Percentiles rank a stretch among this genome's conserved stretches.
phyloP scores from a whole-genome alignment of 2,888 invertebrate species.

The Orgyia antiqua region DNA sequence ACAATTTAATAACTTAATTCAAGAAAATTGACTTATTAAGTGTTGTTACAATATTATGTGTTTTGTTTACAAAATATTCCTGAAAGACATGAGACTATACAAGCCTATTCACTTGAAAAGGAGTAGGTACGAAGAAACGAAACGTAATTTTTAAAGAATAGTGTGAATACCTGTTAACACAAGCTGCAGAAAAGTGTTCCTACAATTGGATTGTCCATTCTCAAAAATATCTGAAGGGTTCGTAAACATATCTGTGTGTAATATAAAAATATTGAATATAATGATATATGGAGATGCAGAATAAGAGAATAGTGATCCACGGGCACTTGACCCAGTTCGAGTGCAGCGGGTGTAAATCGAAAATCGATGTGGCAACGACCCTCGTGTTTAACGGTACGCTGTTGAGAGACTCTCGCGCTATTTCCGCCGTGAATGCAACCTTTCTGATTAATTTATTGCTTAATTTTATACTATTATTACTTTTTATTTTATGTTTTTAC shows the following conservation, averaged over 20 bases:
- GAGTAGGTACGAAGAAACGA: too few relatives aligned
- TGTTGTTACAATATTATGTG: background rate
- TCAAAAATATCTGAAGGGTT: too few relatives aligned
- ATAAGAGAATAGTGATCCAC: conserved; percentile 36
- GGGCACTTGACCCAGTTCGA: conserved; percentile 69
- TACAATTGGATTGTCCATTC: too few relatives aligned
- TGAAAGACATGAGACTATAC: too few relatives aligned
- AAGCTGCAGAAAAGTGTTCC: too few relatives aligned
- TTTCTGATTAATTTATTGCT: background rate
- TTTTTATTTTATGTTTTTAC: too few relatives aligned
- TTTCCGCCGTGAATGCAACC: background rate
- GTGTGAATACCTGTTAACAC: too few relatives aligned
- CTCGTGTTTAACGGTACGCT: conserved; percentile 26
- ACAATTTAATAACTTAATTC: conserved; percentile 33
- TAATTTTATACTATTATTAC: background rate
- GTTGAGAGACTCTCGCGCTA: conserved; percentile 45
- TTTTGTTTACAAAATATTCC: too few relatives aligned
- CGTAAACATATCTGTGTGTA: too few relatives aligned
- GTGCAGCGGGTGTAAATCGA: conserved; percentile 67
- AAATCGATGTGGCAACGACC: conserved; percentile 68
- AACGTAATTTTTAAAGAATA: too few relatives aligned
- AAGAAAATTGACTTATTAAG: conserved; percentile 6
- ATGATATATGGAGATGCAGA: conserved; percentile 6
- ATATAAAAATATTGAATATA: too few relatives aligned
- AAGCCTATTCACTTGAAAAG: too few relatives aligned